Evolutionary conservation across 1,140 invertebrate species (phyloP), one percentile per base, ranked within the genome.

Genomic region (Rhagoletis pomonella): DNA sequence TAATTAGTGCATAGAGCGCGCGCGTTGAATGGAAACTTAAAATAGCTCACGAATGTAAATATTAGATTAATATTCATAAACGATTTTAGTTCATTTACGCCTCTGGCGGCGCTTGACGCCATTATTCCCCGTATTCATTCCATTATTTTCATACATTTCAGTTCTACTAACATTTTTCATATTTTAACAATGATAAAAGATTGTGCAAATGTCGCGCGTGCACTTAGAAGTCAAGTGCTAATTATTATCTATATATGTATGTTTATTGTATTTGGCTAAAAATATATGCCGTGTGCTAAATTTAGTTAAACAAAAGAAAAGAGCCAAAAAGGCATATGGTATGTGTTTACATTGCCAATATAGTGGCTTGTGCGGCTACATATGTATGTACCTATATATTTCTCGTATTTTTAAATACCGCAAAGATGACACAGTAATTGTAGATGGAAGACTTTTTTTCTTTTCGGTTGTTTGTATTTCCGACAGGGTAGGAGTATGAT

Each of bases 191-290:
- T 81, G 73, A 81, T 55, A 81, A 81, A 81, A 50, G 9, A 81
- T 58, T 81, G 73, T 55, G 73, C 47, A 81, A 81, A 81, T 81
- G 73, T 81, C 73, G 73, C 73, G 17, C 47, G 9, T 81, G 73
- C 47, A 81, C 47, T 81, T 81, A 81, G 73, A 50, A 55, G n/a
- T 55, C 73, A 55, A 47, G n/a, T 55, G 73, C 73, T 81, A 81
- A 81, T 81, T 55, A 19, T 55, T 81, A 81, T 81, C 73, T 81
- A 81, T 55, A 19, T 67, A 67, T 17, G 62, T 64, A n/a, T 17
- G 12, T 59, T 59, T 59, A 39, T 29, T 29, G 14, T 44, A 73
- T 73, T 47, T 9, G 14, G 67, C 42, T 73, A 73, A 44, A 47
- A 47, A 73, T 73, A 73, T 47, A 73, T 73, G 67, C 39, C 39